Base-by-base conservation (phyloP, 2,113 vertebrate genomes). In the Nothocercus julius region DNA sequence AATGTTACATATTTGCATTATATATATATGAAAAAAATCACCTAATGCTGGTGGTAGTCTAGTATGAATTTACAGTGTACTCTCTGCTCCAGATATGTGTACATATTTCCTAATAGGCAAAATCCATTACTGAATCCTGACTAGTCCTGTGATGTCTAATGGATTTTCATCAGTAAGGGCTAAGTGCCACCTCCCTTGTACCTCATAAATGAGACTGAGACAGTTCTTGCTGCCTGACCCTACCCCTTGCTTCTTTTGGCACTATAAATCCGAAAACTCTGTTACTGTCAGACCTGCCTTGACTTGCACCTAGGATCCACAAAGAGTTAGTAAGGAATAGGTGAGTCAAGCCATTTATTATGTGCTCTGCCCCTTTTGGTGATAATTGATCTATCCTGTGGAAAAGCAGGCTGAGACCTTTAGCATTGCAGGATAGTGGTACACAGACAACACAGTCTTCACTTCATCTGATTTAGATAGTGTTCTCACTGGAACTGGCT, bases 11-110 rank as follows among this genome's bases (percentile, higher is more conserved):
- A 77, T 16, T 17, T 1, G 36, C 54, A 7, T 38, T 68, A 14
- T 7, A 5, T 68, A 14, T 7, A 5, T 76, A 85, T 47, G 28
- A 89, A 73, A 79, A 61, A 15, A 28, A 68, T 76, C 16, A 8
- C 0, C 0, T 69, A 0, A 1, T 63, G 72, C 8, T 44, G 58
- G 24, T 32, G 28, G 13, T 73, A 1, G 0, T 72, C 47, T 68
- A 20, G 36, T 86, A 30, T 68, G 78, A 80, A 67, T 32, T 2
- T 1, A n/a, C 34, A 34, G 34, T 42, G 5, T 28, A 30, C 5
- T 1, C 2, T 27, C 32, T 89, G 32, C 34, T 56, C 42, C 47
- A 40, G 62, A 34, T 13, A 45, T 58, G 7, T 0, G 51, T 80
- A 22, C 18, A 68, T 34, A 53, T 62, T 76, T 3, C 38, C 17